Evolutionary conservation across 2,113 vertebrate species (phyloP).

Genomic region (Muntiacus muntjak): DNA sequence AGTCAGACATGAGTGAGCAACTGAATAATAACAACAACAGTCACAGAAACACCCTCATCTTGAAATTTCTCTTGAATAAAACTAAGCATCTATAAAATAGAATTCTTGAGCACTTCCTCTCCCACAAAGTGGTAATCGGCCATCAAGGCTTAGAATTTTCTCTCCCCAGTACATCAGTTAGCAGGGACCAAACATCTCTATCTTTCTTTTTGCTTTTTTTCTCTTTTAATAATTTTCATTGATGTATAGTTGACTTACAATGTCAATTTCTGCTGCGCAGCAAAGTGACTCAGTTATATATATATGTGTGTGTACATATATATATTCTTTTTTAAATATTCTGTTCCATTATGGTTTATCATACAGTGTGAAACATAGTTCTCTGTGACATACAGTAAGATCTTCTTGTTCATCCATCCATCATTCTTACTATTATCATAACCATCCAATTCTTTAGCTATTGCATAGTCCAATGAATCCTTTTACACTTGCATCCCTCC

Average conservation of each 20-base stretch:
- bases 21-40: not conserved
- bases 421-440: not conserved
- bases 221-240: not conserved
- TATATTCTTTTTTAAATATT: not conserved
- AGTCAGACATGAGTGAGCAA: not conserved
- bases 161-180: not conserved
- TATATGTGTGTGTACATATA: not conserved
- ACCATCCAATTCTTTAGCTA: not conserved
- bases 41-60: not conserved
- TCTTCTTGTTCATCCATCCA: not conserved
- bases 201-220: not conserved
- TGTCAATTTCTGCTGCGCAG: not conserved
- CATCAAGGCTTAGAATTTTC: not conserved
- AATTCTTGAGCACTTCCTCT: not conserved
- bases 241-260: not conserved
- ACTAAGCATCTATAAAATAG: not conserved
- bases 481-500: not conserved
- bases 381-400: not conserved
- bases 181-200: not conserved
- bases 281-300: not conserved
- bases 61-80: not conserved
- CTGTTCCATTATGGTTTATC: not conserved
- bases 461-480: not conserved
- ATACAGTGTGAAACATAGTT: not conserved
- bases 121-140: not conserved